phyloP scores from a whole-genome alignment of 1,140 invertebrate species.

The Lasioglossum albipes region DNA sequence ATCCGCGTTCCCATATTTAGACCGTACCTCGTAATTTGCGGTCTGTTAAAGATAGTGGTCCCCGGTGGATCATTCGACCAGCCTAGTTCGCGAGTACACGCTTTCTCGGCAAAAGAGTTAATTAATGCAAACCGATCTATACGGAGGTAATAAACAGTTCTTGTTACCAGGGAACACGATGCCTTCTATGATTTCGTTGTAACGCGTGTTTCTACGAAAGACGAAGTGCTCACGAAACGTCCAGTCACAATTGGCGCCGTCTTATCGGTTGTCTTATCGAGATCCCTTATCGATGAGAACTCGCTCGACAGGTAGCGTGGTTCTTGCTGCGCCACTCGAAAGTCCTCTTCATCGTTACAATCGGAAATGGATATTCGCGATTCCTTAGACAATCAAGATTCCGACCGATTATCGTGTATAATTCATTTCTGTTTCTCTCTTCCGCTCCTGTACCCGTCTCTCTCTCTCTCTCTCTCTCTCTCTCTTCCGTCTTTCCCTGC shows the following conservation, averaged over 20 bases:
- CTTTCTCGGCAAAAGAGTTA: no score
- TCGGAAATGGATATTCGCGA: slow-evolving; percentile 50
- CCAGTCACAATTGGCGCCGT: slow-evolving; percentile 47
- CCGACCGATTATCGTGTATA: slow-evolving; percentile 45
- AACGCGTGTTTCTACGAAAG: neutral
- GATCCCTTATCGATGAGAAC: slow-evolving; percentile 54
- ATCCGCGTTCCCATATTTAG: no score
- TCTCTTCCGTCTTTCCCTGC: no score
- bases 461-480: neutral
- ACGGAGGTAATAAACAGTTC: neutral
- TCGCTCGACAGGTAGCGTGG: slow-evolving; percentile 55
- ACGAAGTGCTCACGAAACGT: slow-evolving; percentile 42
- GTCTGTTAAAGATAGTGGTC: no score
- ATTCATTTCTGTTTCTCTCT: neutral
- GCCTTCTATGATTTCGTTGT: neutral
- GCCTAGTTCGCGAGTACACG: no score
- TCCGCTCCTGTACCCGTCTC: no score
- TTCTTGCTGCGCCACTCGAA: slow-evolving; percentile 49
- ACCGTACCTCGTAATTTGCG: no score
- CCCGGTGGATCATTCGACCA: no score
- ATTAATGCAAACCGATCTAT: neutral
- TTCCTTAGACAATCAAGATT: slow-evolving; percentile 55
- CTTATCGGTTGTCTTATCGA: slow-evolving; percentile 52
- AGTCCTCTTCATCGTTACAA: slow-evolving; percentile 42
- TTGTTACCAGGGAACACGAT: slow-evolving; percentile 2